phyloP scores from a whole-genome alignment of 2,113 vertebrate genomes.

The Microtus richardsoni region DNA sequence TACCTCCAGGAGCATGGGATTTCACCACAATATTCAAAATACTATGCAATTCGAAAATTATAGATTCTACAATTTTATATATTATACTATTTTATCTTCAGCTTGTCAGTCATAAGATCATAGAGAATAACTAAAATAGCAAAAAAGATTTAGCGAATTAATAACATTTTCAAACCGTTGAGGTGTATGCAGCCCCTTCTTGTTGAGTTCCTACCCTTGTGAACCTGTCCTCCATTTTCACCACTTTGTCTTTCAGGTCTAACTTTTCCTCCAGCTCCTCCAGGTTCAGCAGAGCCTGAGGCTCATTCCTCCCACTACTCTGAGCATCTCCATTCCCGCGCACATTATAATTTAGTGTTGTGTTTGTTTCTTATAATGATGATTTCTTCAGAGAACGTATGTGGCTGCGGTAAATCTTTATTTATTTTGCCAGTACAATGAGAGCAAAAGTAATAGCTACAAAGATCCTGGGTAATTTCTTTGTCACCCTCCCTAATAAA shows the following conservation, averaged over 20 bases:
- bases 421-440: not conserved
- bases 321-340: not conserved
- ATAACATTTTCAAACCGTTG: not conserved
- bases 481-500: not conserved
- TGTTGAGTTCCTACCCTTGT: not conserved
- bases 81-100: not conserved
- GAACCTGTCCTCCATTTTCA: not conserved
- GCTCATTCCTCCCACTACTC: not conserved
- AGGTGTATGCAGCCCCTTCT: not conserved
- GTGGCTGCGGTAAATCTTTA: not conserved
- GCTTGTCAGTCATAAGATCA: not conserved
- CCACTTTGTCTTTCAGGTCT: not conserved
- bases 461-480: not conserved
- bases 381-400: constrained; percentile 18
- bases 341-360: not conserved
- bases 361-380: not conserved
- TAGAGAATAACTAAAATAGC: not conserved
- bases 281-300: not conserved
- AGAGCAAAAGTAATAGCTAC: not conserved
- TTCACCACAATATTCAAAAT: not conserved
- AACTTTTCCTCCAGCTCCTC: not conserved
- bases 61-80: not conserved
- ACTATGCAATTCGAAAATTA: not conserved
- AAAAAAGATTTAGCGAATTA: not conserved
- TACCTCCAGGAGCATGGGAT: not conserved